phyloP scores from a whole-genome alignment of 2,113 vertebrate genomes.

The Dryoscopus gambensis region DNA sequence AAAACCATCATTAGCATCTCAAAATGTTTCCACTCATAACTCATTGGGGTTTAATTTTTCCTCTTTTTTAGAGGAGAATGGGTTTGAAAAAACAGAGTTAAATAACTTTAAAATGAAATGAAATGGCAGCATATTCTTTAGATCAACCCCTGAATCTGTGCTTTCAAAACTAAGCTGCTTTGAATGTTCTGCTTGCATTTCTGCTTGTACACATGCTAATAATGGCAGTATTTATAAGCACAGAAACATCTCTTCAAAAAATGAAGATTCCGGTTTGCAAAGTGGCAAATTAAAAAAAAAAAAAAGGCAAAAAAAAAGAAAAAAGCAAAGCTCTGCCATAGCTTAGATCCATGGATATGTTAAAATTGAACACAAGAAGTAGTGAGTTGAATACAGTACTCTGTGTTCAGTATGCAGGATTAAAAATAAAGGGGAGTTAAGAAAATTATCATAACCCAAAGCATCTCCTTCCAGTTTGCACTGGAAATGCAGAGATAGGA shows the following conservation, averaged over 20 bases:
- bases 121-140: constrained; percentile 10
- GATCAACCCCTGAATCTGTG: neutral
- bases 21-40: constrained; percentile 3
- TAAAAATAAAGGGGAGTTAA: neutral
- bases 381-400: neutral
- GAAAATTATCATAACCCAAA: neutral
- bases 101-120: neutral
- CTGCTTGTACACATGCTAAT: neutral
- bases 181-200: neutral
- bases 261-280: neutral
- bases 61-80: neutral
- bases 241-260: neutral
- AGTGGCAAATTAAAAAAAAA: neutral
- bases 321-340: neutral
- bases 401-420: neutral
- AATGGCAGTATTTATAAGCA: neutral
- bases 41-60: neutral
- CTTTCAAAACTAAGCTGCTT: neutral
- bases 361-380: neutral
- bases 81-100: neutral
- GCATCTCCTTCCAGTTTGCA: neutral
- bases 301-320: too few species aligned
- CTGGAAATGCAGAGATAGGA: neutral
- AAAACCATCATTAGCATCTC: neutral
- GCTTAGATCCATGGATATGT: neutral